Evolutionary conservation across 2,797 vertebrate species (phyloP).

Genomic region (Diceros bicornis): DNA sequence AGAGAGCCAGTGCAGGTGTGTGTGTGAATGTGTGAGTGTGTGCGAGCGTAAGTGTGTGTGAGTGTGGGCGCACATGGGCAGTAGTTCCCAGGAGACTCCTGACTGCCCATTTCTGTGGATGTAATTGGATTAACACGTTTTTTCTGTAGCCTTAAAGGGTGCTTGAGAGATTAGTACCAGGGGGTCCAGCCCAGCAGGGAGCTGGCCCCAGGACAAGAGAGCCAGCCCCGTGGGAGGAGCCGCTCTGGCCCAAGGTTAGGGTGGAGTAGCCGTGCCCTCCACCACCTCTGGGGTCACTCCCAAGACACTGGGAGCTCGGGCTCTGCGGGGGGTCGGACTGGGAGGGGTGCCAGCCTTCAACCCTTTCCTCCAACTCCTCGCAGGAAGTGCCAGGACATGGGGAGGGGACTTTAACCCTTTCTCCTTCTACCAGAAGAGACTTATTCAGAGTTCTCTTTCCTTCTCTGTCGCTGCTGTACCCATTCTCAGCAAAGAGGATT

Average conservation of each 20-base stretch:
- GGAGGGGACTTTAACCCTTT: background rate
- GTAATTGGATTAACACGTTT: fast-evolving
- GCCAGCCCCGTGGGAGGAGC: background rate
- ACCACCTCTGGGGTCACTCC: background rate
- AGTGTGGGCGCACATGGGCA: too few species aligned
- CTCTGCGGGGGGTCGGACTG: background rate
- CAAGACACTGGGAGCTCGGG: background rate
- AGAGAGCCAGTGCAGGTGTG: background rate
- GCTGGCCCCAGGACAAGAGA: background rate
- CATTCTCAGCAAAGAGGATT: background rate
- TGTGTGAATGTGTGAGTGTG: too few species aligned
- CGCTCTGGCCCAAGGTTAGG: too few species aligned
- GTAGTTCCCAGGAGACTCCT: background rate
- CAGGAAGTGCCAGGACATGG: background rate
- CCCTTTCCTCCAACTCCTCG: background rate
- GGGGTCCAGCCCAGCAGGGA: background rate
- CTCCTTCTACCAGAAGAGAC: background rate
- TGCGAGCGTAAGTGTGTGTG: too few species aligned
- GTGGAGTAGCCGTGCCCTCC: background rate
- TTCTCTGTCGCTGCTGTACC: background rate
- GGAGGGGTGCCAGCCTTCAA: background rate
- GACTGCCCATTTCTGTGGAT: background rate
- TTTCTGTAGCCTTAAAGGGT: background rate
- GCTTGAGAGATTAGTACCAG: background rate
- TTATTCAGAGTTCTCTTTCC: background rate